Conservation (phyloP, 1,140 invertebrate genomes). For the Mesaphorura yosii region DNA sequence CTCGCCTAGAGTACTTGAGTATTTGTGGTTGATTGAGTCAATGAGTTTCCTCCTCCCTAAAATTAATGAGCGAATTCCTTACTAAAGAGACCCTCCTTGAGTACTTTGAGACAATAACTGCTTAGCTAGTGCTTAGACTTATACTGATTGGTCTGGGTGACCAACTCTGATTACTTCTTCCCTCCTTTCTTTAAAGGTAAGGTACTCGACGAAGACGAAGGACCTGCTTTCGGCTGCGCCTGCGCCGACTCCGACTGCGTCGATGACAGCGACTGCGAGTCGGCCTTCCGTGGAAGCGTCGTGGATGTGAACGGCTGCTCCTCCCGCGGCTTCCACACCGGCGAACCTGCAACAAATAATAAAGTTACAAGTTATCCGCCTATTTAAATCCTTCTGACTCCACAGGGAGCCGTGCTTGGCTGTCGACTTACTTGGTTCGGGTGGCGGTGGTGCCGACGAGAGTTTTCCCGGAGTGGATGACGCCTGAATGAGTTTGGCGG, state of each 20-base stretch:
- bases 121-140: too few species aligned
- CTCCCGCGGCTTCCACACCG: constrained; percentile 80
- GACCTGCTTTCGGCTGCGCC: not conserved
- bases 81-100: too few species aligned
- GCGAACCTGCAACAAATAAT: constrained; percentile 49
- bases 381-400: not conserved
- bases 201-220: too few species aligned
- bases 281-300: constrained; percentile 26
- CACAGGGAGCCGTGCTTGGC: not conserved
- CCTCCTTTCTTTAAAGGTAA: too few species aligned
- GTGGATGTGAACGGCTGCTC: constrained; percentile 14
- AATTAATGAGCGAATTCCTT: too few species aligned
- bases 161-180: too few species aligned
- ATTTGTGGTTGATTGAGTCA: too few species aligned
- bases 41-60: too few species aligned
- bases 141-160: too few species aligned
- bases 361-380: constrained; percentile 6
- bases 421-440: constrained; percentile 63
- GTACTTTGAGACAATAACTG: too few species aligned
- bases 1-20: too few species aligned
- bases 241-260: not conserved
- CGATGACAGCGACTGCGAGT: constrained; percentile 17
- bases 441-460: constrained; percentile 60
- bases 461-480: constrained; percentile 82
- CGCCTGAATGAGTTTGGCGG: constrained; percentile 82